Base-by-base conservation (phyloP, 2,113 vertebrate species). In the Nycticebus coucang region DNA sequence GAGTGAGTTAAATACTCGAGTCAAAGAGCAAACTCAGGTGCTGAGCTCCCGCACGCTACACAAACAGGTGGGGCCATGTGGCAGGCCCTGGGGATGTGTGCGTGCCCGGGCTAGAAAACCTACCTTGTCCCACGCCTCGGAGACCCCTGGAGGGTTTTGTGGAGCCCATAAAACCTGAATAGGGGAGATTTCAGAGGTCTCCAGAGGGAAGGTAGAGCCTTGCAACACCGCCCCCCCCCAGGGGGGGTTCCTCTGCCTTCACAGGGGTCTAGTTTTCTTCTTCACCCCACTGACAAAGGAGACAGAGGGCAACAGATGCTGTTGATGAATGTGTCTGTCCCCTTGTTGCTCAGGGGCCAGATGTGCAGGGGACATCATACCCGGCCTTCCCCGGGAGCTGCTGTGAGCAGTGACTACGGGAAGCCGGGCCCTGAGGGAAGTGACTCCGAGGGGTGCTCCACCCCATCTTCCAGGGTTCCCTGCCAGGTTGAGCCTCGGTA, bases 71-170 rank as follows among this genome's bases (percentile, higher is more conserved):
- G 35, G 55, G 75, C 9, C 19, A 33, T 30, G 64, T 2, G 57
- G 24, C 4, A n/a, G 28, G 77, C 28, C 5, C 1, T 0, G 0
- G 10, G 75, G 41, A 35, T 4, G 0, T 0, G 4, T 2, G n/a
- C 60, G 77, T 28, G 22, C 68, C 68, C 13, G 74, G 74, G 24
- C 22, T 41, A 2, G 64, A 18, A 28, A 18, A 28, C 7, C 13
- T 72, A 24, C 24, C 66, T 26, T 37, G 5, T 66, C 57, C 0
- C 0, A 28, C 64, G 71, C 60, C 88, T 0, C 19, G 11, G 53
- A 37, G 18, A 35, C 66, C 24, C 82, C 82, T 30, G 4, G n/a
- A 7, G 78, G 41, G 22, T 21, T 22, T n/a, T 6, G 13, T 37
- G 82, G 24, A 50, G 50, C 33, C 68, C 11, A 0, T 55, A 1